Evolutionary conservation across 2,797 vertebrate genomes (phyloP).

Genomic region (Carapus acus): DNA sequence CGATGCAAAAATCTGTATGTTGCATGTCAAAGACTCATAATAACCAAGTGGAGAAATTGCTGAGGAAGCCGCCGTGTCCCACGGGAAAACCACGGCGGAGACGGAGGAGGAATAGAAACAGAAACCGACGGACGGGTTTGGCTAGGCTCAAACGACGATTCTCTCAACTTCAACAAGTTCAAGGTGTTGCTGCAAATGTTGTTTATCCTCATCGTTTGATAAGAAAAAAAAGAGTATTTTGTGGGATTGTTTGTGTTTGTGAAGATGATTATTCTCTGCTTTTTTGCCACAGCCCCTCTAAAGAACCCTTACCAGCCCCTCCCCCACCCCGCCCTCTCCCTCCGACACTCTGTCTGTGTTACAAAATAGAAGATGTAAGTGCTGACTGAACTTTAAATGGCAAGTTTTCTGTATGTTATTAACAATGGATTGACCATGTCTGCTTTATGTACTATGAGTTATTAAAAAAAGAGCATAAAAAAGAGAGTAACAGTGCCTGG

Average conservation of each 20-base stretch:
- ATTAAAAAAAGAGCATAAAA: constrained; percentile 67
- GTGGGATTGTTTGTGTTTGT: constrained; percentile 81
- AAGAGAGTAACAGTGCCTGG: constrained; percentile 92
- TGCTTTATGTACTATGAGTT: constrained; percentile 84
- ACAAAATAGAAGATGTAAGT: constrained; percentile 87
- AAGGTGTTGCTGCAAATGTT: constrained; percentile 59
- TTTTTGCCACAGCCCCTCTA: constrained; percentile 50
- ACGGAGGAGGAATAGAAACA: constrained; percentile 53
- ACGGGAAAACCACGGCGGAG: constrained; percentile 61
- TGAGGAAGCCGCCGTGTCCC: constrained; percentile 49
- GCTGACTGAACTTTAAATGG: constrained; percentile 86
- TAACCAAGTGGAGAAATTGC: constrained; percentile 46
- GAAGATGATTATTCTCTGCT: constrained; percentile 60
- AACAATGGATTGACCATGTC: constrained; percentile 83
- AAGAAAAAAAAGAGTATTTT: constrained; percentile 55
- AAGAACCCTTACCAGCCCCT: too few relatives aligned
- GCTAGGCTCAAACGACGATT: constrained; percentile 43
- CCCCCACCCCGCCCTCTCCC: too few relatives aligned
- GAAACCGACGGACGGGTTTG: constrained; percentile 41
- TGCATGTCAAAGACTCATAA: constrained; percentile 66
- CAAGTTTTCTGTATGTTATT: constrained; percentile 87
- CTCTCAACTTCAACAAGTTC: constrained; percentile 52
- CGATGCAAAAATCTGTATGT: constrained; percentile 67
- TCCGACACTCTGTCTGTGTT: constrained; percentile 73
- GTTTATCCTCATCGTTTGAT: constrained; percentile 65